Evolutionary conservation across 1,140 invertebrate genomes (phyloP), one percentile per base, ranked within the genome.

Genomic region (Vollenhovia emeryi): DNA sequence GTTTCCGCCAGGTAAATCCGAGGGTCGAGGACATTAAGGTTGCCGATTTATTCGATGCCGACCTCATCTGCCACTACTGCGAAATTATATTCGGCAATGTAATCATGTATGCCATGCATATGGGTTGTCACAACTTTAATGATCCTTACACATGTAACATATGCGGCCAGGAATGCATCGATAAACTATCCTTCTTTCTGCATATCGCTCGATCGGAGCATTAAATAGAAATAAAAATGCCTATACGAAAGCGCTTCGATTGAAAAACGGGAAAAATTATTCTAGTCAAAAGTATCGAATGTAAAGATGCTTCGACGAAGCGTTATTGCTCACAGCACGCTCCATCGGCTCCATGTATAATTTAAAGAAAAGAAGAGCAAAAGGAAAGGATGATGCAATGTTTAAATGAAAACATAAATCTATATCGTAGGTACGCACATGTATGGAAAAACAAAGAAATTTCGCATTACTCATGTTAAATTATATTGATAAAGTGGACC

Each of bases 71-170:
- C 92, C 95, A 96, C 40, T 97, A 97, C 92, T 99, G 99, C 94
- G 97, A 98, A 89, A 98, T 99, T 36, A 96, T 96, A 4, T 99
- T 99, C 94, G 96, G 96, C n/a, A 98, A 99, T 92, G 96, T 97
- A 40, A 96, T 98, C 9, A 98, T 99, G 96, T 99, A 98, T 95
- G 97, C 97, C 0, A 98, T 99, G 91, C 99, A 99, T 94, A 99
- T 99, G 98, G 98, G 98, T 75, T 99, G 98, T 94, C 99, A 99
- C 94, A 97, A 97, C 3, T 98, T 96, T 95, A 96, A 97, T 76
- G 96, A 99, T 93, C 99, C 99, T 0, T 99, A 98, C 94, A 98
- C 97, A 85, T 99, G 99, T 94, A 99, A 99, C 95, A 98, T 98
- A 95, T 99, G 99, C 93, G 99, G 99, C 2, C 96, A 98, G 78